Evolutionary conservation across 92 coral and sea anemone species (phyloP).

Genomic region (Epizoanthus ramosus): DNA sequence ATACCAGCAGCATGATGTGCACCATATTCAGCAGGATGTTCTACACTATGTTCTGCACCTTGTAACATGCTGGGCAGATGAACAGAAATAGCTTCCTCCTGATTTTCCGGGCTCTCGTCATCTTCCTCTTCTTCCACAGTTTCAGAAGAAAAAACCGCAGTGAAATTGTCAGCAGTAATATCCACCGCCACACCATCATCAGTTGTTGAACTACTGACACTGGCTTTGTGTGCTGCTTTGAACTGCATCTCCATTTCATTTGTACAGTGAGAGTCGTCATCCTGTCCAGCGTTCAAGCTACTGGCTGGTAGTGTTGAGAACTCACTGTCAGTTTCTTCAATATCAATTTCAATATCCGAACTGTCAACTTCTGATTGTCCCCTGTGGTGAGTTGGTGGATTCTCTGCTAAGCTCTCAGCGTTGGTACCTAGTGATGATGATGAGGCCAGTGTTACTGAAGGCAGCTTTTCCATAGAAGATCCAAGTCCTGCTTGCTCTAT

Average conservation of each 20-base stretch:
- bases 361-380: conserved; percentile 76
- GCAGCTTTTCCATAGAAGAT: not conserved
- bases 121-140: not conserved
- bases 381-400: conserved; percentile 26
- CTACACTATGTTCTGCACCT: not conserved
- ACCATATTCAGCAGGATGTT: not conserved
- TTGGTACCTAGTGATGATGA: conserved; percentile 13
- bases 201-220: conserved; percentile 18
- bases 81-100: not conserved
- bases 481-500: conserved; percentile 11
- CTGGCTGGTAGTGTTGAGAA: conserved; percentile 3
- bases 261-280: conserved; percentile 29
- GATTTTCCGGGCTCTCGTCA: not conserved
- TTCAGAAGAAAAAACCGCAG: conserved; percentile 18
- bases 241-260: not conserved
- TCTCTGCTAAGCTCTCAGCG: conserved; percentile 17
- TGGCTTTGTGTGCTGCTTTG: not conserved
- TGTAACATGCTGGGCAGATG: not conserved
- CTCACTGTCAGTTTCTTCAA: conserved; percentile 62
- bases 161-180: conserved; percentile 14
- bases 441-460: not conserved
- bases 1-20: not conserved
- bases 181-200: conserved; percentile 27
- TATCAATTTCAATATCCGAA: conserved; percentile 81
- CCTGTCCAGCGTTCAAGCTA: not conserved